Conservation (phyloP, 2,888 invertebrate genomes). For the Drosophila nigricruria region DNA sequence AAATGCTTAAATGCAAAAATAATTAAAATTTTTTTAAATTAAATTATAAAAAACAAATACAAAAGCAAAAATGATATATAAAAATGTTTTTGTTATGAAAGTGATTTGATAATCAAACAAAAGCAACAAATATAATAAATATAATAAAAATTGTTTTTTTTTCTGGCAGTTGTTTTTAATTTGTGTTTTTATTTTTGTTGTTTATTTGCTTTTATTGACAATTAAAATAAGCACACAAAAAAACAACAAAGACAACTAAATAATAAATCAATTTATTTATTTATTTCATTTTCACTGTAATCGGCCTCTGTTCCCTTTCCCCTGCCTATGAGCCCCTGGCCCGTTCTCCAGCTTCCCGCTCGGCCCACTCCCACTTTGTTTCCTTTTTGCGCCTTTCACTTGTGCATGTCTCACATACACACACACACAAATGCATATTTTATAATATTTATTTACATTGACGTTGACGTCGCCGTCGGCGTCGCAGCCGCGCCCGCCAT, state of each 20-base stretch:
- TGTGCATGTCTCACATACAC: slow-evolving; percentile 59
- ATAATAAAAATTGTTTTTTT: slow-evolving; percentile 37
- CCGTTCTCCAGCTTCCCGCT: slow-evolving; percentile 27
- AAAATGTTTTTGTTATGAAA: no score
- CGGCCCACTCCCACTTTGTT: slow-evolving; percentile 41
- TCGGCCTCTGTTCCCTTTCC: slow-evolving; percentile 16
- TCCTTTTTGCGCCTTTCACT: slow-evolving; percentile 72
- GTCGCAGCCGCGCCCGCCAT: slow-evolving; percentile 57
- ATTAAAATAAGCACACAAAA: slow-evolving; percentile 36
- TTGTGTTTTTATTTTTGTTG: no score
- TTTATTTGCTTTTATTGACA: slow-evolving; percentile 55
- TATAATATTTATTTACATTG: slow-evolving; percentile 76
- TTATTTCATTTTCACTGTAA: slow-evolving; percentile 67
- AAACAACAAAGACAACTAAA: slow-evolving; percentile 37
- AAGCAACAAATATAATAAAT: slow-evolving; percentile 27
- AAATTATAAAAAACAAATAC: no score
- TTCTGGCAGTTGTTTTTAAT: slow-evolving; percentile 29
- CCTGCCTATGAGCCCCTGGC: not conserved
- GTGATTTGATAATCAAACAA: not conserved
- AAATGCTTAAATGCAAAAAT: no score
- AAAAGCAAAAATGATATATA: no score
- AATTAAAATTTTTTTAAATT: no score
- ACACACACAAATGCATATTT: slow-evolving; percentile 57
- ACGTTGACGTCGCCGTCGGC: slow-evolving; percentile 39
- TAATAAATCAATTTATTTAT: slow-evolving; percentile 70